Evolutionary conservation across 2,888 invertebrate genomes (phyloP).

Genomic region (Patella ulyssiponensis): DNA sequence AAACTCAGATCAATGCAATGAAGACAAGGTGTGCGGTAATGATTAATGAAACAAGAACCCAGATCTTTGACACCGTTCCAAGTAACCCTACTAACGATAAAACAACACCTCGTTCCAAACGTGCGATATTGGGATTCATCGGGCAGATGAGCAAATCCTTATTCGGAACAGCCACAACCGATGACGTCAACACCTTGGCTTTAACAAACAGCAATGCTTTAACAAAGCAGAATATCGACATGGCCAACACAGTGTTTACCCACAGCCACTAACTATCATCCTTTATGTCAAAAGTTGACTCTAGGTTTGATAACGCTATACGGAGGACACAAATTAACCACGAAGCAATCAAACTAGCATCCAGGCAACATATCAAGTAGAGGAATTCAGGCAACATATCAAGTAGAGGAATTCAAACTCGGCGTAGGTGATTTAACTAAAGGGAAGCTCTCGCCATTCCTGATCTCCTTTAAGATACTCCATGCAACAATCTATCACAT

Average conservation of each 20-base stretch:
- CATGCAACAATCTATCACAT: neutral
- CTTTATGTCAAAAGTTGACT: neutral
- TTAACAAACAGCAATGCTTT: neutral
- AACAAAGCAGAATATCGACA: neutral
- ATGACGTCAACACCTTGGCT: slow-evolving; percentile 2
- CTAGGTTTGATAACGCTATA: neutral
- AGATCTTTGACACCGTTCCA: too few species aligned
- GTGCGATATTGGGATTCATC: neutral
- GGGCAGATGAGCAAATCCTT: neutral
- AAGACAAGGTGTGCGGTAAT: too few species aligned
- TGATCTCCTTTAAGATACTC: neutral
- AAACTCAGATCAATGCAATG: too few species aligned
- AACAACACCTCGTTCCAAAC: neutral
- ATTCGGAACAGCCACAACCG: slow-evolving; percentile 10
- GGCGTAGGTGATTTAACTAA: neutral
- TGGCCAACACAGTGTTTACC: neutral
- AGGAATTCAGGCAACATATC: too few species aligned
- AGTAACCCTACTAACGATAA: too few species aligned
- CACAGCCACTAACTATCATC: neutral
- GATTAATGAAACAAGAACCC: too few species aligned
- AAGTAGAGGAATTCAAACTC: neutral
- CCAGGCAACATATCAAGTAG: neutral
- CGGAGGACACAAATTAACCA: neutral
- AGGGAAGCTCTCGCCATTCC: neutral
- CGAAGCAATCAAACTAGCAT: neutral